These are phyloP conservation scores for Drosophila meridiana DNA, from an alignment of 2,888 invertebrate genomes.

Conservation along the genomic window DNA sequence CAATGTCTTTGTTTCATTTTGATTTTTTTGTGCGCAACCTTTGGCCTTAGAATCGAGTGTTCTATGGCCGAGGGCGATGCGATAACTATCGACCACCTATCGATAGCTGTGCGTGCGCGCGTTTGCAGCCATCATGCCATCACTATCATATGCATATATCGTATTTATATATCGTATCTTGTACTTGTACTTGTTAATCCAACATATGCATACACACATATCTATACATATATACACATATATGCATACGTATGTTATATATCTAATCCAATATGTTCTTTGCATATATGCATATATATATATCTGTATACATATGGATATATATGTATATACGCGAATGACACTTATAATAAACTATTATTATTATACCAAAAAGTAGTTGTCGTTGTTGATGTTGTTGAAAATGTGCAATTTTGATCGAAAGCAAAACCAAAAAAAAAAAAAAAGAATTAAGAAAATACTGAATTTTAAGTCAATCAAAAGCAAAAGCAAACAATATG, in stretches of 20 bases:
- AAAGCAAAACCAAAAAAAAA: conserved; percentile 59
- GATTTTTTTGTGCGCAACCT: conserved; percentile 31
- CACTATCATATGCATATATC: conserved; percentile 37
- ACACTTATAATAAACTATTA: conserved; percentile 73
- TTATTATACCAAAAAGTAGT: conserved; percentile 82
- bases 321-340: conserved; percentile 44
- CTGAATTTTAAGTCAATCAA: conserved; percentile 22
- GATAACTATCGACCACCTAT: conserved; percentile 15
- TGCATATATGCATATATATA: conserved; percentile 16
- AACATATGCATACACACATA: conserved; percentile 37
- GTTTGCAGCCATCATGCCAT: conserved; percentile 29
- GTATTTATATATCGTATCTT: conserved; percentile 34
- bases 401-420: conserved; percentile 83
- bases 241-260: conserved; percentile 34
- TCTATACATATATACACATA: conserved; percentile 34
- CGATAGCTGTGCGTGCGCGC: conserved; percentile 48
- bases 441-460: neutral
- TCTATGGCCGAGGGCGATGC: conserved; percentile 19
- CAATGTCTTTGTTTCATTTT: conserved; percentile 32
- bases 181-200: conserved; percentile 44
- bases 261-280: conserved; percentile 30
- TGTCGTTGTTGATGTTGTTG: conserved; percentile 85
- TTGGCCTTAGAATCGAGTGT: neutral
- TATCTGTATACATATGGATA: conserved; percentile 21
- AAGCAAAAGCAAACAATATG: conserved; percentile 33